A percentile compares a stretch with the other conserved stretches of the same genome.
Evolutionary conservation across 2,113 vertebrate species (phyloP).

Genomic region (zebrafish (Danio rerio)): GRCz12tu NC_133189.1:335501-336000

Average conservation of each 20-base stretch:
- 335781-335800: constrained; percentile 84
- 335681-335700: not conserved
- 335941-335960: constrained; percentile 97
- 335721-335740: not conserved
- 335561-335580: no score
- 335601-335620: no score
- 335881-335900: no score
- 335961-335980: constrained; percentile 95
- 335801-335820: constrained; percentile 74
- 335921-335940: constrained; percentile 92
- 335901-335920: constrained; percentile 90
- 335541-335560: no score
- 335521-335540: constrained; percentile 41
- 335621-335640: not conserved
- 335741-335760: constrained; percentile 71
- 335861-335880: no score
- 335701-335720: not conserved
- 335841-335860: no score
- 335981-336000: constrained; percentile 72
- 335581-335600: no score
- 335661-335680: not conserved
- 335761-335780: constrained; percentile 80
- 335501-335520: no score
- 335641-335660: no score
- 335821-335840: not conserved